Base-by-base conservation (phyloP, 1,140 invertebrate species). In the Papilio glaucus region DNA sequence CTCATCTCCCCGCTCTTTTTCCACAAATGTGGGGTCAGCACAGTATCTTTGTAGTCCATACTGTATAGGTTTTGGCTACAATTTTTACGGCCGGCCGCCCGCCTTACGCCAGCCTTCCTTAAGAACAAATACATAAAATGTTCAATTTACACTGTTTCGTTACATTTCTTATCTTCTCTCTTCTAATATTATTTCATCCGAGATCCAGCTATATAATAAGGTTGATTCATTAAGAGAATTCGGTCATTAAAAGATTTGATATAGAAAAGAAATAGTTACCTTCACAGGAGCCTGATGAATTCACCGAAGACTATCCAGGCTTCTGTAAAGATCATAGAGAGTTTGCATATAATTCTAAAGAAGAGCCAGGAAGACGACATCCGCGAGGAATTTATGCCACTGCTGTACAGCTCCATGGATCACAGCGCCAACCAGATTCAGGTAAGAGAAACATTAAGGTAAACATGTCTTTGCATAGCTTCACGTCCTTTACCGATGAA, bases 361-460 rank as follows among this genome's bases (percentile, higher is more conserved):
- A 99, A 99, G 91, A 97, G 97, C 24, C 95, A 96, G 8, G 90
- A 95, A 24, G 96, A 98, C 18, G 97, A 98, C 72, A 95, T 98
- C 26, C 93, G 95, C 69, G 94, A 94, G 9, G 97, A 99, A 78
- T 95, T 99, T 26, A 92, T 99, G 71, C 98, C 97, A 5, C 95
- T 99, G 93, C 93, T 99, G 8, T 99, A 97, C 93, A 96, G 94
- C 72, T 96, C 97, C 24, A 96, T 99, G 80, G 98, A 99, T 83
- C 98, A 96, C 80, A 96, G 96, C 41, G 98, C 97, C n/a, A 96
- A 97, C 77, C 97, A 98, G 94, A 97, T 98, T 72, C 97, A 99
- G 96, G 98, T 98, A 92, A 62, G 49, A 33, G 12, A 15, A 33
- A 62, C 6, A 26, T 61, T 29, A 9, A 13, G 13, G 18, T 26